phyloP scores from a whole-genome alignment of 2,888 invertebrate species.

The Diploptera punctata region DNA sequence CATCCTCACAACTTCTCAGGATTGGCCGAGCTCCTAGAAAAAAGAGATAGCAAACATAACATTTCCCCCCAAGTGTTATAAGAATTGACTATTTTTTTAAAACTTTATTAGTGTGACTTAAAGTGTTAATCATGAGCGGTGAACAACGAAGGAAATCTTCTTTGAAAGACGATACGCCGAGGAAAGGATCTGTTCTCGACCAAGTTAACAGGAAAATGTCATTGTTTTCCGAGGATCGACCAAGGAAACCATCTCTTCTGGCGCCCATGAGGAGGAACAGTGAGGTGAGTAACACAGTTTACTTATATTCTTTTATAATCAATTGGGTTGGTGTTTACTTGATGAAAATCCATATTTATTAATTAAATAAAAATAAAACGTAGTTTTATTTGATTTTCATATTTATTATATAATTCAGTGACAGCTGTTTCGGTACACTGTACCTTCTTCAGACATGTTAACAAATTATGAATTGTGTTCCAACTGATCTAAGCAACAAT shows the following conservation, averaged over 20 bases:
- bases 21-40: constrained; percentile 21
- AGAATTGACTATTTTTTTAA: background rate
- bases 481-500: no score
- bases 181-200: background rate
- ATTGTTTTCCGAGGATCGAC: background rate
- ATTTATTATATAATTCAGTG: no score
- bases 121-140: background rate
- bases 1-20: constrained; percentile 14
- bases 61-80: background rate
- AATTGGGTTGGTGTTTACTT: no score
- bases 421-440: no score
- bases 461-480: no score
- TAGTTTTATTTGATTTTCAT: no score
- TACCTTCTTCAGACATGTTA: no score
- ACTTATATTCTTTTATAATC: background rate
- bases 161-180: background rate
- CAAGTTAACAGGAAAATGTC: background rate
- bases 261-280: constrained; percentile 1
- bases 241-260: background rate
- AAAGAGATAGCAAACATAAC: background rate
- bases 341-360: no score
- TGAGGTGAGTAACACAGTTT: background rate
- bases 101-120: background rate
- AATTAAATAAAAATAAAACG: no score
- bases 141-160: background rate